A percentile compares a stretch with the other conserved stretches of the same genome.
Conservation (phyloP, 2,113 vertebrate genomes). For the Pygoscelis adeliae region DNA sequence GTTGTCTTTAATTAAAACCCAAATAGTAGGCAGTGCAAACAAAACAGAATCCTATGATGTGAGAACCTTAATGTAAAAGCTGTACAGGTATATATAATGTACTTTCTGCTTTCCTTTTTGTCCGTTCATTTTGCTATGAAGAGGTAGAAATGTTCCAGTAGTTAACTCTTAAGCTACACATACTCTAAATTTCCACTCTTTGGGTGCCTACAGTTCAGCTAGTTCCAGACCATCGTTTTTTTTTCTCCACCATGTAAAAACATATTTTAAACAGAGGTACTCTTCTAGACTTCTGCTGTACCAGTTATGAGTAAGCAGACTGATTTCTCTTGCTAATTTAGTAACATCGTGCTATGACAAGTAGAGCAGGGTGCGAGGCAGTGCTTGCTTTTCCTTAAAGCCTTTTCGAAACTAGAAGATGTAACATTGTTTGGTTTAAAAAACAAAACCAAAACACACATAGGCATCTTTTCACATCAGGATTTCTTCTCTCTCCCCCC, state of each 20-base stretch:
- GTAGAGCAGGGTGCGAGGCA: accelerated
- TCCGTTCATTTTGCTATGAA: neutral
- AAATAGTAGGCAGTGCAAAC: neutral
- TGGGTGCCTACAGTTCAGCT: neutral
- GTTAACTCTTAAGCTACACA: neutral
- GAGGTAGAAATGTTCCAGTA: neutral
- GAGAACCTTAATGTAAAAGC: neutral
- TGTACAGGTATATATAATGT: neutral
- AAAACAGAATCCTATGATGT: neutral
- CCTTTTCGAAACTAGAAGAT: neutral
- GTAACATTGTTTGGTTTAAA: neutral
- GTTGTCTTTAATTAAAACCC: neutral
- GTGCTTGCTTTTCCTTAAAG: neutral
- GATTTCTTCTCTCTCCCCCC: neutral
- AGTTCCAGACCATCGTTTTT: neutral
- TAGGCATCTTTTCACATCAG: neutral
- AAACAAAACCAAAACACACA: neutral
- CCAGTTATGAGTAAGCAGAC: neutral
- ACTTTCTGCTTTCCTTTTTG: neutral
- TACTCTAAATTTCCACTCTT: neutral
- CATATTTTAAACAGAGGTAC: neutral
- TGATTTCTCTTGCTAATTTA: neutral
- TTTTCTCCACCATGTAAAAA: neutral
- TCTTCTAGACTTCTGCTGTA: neutral
- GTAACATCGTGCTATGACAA: neutral